Evolutionary conservation across 2,113 vertebrate species (phyloP).

Genomic region (Gymnogyps californianus): DNA sequence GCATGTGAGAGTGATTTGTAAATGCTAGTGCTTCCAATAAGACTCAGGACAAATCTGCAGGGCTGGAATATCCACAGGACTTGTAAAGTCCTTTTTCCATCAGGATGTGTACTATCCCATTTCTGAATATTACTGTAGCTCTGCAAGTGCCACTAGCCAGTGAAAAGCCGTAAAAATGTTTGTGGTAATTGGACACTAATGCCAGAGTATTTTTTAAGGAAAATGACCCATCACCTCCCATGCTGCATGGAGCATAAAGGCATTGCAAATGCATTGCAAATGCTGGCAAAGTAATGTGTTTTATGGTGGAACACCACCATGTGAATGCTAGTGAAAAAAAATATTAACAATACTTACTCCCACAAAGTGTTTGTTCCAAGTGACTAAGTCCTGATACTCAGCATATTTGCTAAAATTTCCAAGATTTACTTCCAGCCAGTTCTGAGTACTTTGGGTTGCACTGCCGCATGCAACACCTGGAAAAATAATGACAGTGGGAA

Average conservation of each 20-base stretch:
- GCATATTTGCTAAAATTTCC: neutral
- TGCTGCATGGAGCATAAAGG: neutral
- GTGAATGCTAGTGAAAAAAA: neutral
- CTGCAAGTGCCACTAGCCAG: neutral
- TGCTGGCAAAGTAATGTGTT: neutral
- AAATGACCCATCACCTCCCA: neutral
- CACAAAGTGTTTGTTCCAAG: neutral
- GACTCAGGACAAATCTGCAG: neutral
- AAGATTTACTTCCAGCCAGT: slow-evolving; percentile 11
- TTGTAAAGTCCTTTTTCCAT: neutral
- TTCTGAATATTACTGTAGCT: neutral
- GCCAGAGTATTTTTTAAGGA: neutral
- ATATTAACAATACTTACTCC: neutral
- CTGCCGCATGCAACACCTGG: neutral
- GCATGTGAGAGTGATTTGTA: neutral
- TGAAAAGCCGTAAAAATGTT: neutral
- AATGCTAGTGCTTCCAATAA: neutral
- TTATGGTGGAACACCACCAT: neutral
- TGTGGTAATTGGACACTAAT: neutral
- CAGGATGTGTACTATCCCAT: neutral
- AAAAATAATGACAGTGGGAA: neutral
- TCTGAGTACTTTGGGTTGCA: neutral
- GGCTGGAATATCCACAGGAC: neutral
- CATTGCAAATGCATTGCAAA: neutral
- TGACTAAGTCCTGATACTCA: neutral